Evolutionary conservation across 1,140 invertebrate genomes (phyloP).

Genomic region (Telenomus remus): DNA sequence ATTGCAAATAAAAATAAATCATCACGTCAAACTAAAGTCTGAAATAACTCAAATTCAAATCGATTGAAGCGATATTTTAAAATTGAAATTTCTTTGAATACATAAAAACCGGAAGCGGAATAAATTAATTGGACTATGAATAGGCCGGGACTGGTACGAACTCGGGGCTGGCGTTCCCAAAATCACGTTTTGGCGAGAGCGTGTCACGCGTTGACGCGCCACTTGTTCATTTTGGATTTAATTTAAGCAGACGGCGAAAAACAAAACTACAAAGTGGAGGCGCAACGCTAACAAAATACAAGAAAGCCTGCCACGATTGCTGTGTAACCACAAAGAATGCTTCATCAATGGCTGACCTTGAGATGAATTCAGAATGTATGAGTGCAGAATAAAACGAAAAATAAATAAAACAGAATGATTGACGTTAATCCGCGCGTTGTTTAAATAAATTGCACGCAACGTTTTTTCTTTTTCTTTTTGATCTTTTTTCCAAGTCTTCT

Average conservation of each 20-base stretch:
- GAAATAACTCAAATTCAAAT: no score
- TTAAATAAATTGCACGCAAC: not conserved
- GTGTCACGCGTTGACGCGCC: slow-evolving; percentile 36
- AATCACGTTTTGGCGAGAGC: slow-evolving; percentile 12
- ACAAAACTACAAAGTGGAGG: slow-evolving; percentile 20
- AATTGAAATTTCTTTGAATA: no score
- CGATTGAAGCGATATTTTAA: no score
- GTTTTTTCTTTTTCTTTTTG: no score
- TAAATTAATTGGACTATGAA: slow-evolving; percentile 53
- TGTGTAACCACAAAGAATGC: slow-evolving; percentile 51
- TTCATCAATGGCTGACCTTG: slow-evolving; percentile 57
- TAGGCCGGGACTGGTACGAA: slow-evolving; percentile 55
- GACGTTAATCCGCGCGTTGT: slow-evolving; percentile 7
- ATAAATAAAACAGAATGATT: slow-evolving; percentile 12
- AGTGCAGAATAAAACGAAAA: slow-evolving; percentile 13
- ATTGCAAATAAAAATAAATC: no score
- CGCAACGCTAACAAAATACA: slow-evolving; percentile 29
- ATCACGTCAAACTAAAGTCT: no score
- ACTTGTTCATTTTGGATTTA: slow-evolving; percentile 33
- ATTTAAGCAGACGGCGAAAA: slow-evolving; percentile 30
- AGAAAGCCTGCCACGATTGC: not conserved
- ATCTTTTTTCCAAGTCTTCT: no score
- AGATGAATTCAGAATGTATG: slow-evolving; percentile 44
- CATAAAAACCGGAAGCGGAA: no score
- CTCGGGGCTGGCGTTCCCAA: slow-evolving; percentile 25